These are phyloP conservation scores for Petrophora chlorosata DNA, from an alignment of 2,888 invertebrate genomes.

Conservation along the genomic window DNA sequence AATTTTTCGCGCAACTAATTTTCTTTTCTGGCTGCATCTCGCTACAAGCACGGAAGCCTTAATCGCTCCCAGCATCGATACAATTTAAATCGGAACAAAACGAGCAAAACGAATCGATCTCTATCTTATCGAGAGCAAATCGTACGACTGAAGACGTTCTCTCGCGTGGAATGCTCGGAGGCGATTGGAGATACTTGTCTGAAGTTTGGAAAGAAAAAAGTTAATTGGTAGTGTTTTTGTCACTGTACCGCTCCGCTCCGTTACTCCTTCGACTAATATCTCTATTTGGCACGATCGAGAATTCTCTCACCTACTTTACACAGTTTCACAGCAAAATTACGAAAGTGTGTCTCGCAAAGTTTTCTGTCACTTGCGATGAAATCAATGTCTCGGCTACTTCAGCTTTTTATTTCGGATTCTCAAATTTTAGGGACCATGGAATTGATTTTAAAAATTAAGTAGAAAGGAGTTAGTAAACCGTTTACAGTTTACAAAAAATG, in stretches of 20 bases:
- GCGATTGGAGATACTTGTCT: conserved; percentile 74
- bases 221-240: conserved; percentile 79
- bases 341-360: conserved; percentile 45
- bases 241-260: conserved; percentile 65
- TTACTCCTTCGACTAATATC: conserved; percentile 67
- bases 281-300: conserved; percentile 54
- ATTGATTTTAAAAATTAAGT: conserved; percentile 15
- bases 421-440: conserved; percentile 12
- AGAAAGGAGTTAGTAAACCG: conserved; percentile 20
- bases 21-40: conserved; percentile 55
- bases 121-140: conserved; percentile 78
- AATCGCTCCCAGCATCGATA: conserved; percentile 77
- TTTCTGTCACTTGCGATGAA: conserved; percentile 36
- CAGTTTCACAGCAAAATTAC: conserved; percentile 46
- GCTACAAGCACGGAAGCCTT: conserved; percentile 64
- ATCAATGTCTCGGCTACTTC: conserved; percentile 39
- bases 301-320: conserved; percentile 52
- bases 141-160: conserved; percentile 76
- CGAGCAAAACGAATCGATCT: conserved; percentile 77
- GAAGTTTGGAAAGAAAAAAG: conserved; percentile 70
- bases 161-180: conserved; percentile 65
- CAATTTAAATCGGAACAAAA: conserved; percentile 79
- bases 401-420: conserved; percentile 26
- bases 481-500: conserved; percentile 1
- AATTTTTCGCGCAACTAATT: conserved; percentile 58